These are phyloP conservation scores for Caenorhabditis tropicalis DNA, from an alignment of 1,140 invertebrate species.

Conservation along the genomic window DNA sequence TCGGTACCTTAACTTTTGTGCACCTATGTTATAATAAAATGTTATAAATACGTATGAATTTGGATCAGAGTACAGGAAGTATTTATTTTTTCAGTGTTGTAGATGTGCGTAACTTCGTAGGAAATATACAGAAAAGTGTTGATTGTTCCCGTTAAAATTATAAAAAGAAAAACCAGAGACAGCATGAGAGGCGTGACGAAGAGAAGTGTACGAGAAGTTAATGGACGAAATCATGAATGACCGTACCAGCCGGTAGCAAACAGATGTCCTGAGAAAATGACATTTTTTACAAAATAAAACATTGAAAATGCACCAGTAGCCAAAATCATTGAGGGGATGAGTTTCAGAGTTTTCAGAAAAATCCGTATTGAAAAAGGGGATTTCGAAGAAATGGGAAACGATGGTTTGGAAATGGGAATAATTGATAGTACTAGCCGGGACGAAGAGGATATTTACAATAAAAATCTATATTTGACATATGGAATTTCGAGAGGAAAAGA, in stretches of 20 bases:
- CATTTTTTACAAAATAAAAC: not conserved
- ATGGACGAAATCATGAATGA: not conserved
- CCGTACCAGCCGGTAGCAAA: not conserved
- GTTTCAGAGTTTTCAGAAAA: not conserved
- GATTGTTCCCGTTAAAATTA: constrained; percentile 1
- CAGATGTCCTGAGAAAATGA: not conserved
- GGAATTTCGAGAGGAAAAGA: too few relatives aligned
- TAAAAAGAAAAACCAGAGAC: constrained; percentile 24
- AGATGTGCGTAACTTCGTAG: constrained; percentile 1
- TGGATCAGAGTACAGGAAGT: too few relatives aligned
- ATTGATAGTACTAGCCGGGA: not conserved
- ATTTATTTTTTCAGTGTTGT: not conserved
- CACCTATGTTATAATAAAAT: not conserved
- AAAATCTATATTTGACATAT: too few relatives aligned
- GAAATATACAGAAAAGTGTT: constrained; percentile 38
- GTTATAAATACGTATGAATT: too few relatives aligned
- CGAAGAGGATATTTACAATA: not conserved
- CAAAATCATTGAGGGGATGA: constrained; percentile 18
- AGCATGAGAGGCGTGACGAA: not conserved
- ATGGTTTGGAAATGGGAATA: too few relatives aligned
- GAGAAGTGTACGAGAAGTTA: not conserved
- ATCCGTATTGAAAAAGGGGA: not conserved
- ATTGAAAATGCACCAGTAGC: constrained; percentile 13
- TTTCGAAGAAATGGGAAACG: not conserved
- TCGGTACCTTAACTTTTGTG: not conserved